Base-by-base conservation (phyloP, 1,140 invertebrate genomes). In the Cotesia glomerata region DNA sequence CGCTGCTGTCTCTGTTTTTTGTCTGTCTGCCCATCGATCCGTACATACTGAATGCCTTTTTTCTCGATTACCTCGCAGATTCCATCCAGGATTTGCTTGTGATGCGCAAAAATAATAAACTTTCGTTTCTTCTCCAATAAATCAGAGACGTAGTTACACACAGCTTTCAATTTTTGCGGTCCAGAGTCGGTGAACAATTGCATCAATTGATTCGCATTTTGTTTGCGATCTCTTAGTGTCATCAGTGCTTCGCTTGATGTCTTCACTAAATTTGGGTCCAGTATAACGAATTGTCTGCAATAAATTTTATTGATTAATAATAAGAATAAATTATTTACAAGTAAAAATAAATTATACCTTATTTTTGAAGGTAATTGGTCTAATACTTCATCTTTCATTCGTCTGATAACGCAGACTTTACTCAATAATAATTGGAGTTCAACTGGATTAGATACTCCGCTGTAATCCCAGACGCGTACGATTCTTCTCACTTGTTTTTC, bases 61-160 rank as follows among this genome's bases (percentile, higher is more conserved):
- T 88, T 85, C 75, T 88, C 86, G 14, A 95, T 84, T 5, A 91
- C 85, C 32, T 90, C 79, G 74, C 90, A 90, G 49, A 97, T 90
- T 0, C 90, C 91, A 82, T 96, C 91, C 68, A 98, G 80, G 86
- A 99, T 92, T 51, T 86, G 81, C 74, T 90, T 89, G 85, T 99
- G 98, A 87, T 99, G 97, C 2, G 95, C 97, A 88, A 98, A 99
- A 18, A 97, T 90, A 1, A 99, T 87, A 80, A 98, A 96, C 85
- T 99, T 99, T 7, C 88, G 88, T 3, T 89, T 88, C 13, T 86
- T 86, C 74, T 93, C 90, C 1, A 94, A 80, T 14, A 93, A 73
- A 75, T 94, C 90, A 16, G 88, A 87, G 1, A 97, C 82, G 81
- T 96, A 96, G 74, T 93, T 91, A 77, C 94, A 94, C 79, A 97